These are phyloP conservation scores for Zosterops pallidus DNA, from an alignment of 2,113 vertebrate species.

Conservation along the genomic window DNA sequence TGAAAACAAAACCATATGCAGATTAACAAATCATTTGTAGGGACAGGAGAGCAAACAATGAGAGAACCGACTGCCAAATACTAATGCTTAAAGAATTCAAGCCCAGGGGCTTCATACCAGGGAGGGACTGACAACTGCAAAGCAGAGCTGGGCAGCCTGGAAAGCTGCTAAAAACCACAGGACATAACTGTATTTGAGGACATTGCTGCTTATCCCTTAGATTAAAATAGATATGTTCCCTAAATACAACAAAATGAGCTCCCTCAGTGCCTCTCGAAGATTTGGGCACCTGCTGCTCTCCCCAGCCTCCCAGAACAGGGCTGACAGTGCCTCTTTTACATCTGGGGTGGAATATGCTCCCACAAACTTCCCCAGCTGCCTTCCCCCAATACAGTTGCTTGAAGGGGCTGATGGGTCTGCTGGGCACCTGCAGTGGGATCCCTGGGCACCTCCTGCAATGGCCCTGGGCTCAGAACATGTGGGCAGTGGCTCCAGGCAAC, in stretches of 20 bases:
- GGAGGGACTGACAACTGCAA: not conserved
- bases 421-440: not conserved
- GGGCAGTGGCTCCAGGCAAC: not conserved
- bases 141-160: not conserved
- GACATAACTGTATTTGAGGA: not conserved
- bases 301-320: accelerated
- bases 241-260: not conserved
- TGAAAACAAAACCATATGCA: slow-evolving; percentile 52
- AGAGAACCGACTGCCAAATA: not conserved
- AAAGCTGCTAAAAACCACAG: not conserved
- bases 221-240: not conserved
- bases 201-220: not conserved
- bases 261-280: accelerated
- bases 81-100: slow-evolving; percentile 21
- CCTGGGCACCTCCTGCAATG: accelerated
- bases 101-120: slow-evolving; percentile 9
- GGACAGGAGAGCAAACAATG: not conserved
- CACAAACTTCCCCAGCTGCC: not conserved
- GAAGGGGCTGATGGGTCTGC: not conserved
- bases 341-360: not conserved
- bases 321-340: accelerated
- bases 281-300: not conserved
- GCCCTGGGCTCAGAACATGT: accelerated
- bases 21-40: slow-evolving; percentile 20
- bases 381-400: accelerated